These are phyloP conservation scores for Carassius auratus DNA, from an alignment of 2,113 vertebrate genomes.

Conservation along the genomic window DNA sequence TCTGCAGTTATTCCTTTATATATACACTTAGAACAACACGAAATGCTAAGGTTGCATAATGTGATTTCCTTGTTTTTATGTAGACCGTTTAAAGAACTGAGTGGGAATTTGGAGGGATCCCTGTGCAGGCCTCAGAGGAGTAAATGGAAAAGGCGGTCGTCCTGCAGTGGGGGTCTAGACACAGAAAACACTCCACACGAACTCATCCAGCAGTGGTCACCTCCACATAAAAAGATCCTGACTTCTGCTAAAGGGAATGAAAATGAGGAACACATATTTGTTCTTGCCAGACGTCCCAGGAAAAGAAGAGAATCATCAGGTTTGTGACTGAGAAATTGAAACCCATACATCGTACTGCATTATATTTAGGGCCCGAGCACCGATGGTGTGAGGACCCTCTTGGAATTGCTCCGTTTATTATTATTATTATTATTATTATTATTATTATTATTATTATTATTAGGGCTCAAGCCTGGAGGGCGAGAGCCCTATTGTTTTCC, in stretches of 20 bases:
- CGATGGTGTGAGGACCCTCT: too few species aligned
- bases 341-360: neutral
- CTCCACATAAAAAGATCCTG: slow-evolving; percentile 74
- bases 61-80: slow-evolving; percentile 57
- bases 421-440: too few species aligned
- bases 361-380: too few species aligned
- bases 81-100: slow-evolving; percentile 81
- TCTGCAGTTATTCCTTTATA: neutral
- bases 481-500: too few species aligned
- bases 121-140: slow-evolving; percentile 51
- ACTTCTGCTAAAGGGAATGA: slow-evolving; percentile 71
- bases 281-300: slow-evolving; percentile 77
- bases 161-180: slow-evolving; percentile 69
- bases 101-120: slow-evolving; percentile 72
- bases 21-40: neutral
- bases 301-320: slow-evolving; percentile 73
- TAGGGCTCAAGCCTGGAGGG: too few species aligned
- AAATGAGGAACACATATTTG: slow-evolving; percentile 76
- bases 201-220: slow-evolving; percentile 73
- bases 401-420: too few species aligned
- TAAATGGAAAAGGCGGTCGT: slow-evolving; percentile 59
- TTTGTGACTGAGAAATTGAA: slow-evolving; percentile 46
- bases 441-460: too few species aligned
- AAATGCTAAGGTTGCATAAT: neutral
- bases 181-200: slow-evolving; percentile 84